phyloP scores from a whole-genome alignment of 2,113 vertebrate genomes.

The Mobula hypostoma region DNA sequence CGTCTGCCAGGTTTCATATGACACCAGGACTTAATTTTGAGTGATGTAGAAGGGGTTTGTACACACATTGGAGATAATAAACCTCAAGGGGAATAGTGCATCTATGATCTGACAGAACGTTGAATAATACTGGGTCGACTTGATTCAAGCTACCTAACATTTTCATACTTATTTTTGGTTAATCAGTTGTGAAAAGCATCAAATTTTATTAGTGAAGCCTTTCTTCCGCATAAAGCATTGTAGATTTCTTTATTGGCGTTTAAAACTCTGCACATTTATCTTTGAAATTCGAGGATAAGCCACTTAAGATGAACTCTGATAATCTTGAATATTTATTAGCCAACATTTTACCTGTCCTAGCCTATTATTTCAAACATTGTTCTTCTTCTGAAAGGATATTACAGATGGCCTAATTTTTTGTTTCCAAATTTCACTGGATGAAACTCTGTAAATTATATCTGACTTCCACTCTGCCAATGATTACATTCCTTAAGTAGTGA shows the following conservation, averaged over 20 bases:
- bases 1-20: background rate
- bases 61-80: background rate
- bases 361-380: background rate
- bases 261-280: background rate
- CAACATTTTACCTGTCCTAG: background rate
- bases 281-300: background rate
- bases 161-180: background rate
- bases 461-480: background rate
- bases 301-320: slow-evolving; percentile 15
- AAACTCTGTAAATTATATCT: background rate
- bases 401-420: background rate
- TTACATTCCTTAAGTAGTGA: background rate
- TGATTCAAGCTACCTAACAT: background rate
- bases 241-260: background rate
- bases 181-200: background rate
- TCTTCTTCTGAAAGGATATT: background rate
- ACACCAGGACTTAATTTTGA: background rate
- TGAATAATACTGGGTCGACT: background rate
- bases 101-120: background rate
- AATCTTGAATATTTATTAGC: background rate
- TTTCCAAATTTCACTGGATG: background rate
- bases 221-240: background rate
- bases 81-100: background rate
- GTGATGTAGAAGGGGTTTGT: background rate
- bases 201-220: background rate